Evolutionary conservation across 2,888 invertebrate species (phyloP).

Genomic region (Epistrophe eligans): DNA sequence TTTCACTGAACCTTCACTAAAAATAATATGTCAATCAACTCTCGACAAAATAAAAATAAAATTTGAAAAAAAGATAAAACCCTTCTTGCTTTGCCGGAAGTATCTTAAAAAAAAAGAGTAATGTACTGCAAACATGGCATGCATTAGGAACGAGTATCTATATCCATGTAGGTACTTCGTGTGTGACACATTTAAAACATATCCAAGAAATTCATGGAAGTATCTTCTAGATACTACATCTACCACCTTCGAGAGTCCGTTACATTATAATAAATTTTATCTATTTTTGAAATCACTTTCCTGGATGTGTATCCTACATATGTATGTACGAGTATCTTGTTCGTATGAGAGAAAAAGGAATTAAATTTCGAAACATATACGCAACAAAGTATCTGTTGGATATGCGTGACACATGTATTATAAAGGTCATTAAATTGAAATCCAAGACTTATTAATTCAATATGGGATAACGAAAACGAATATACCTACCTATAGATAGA

Average conservation of each 20-base stretch:
- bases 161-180: not conserved
- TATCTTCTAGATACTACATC: not conserved
- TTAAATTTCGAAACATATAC: conserved; percentile 51
- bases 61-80: not conserved
- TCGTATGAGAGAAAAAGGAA: conserved; percentile 24
- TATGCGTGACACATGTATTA: conserved; percentile 28
- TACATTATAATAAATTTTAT: conserved; percentile 1
- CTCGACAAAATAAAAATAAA: conserved; percentile 18
- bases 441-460: conserved; percentile 20
- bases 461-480: not conserved
- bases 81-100: conserved; percentile 56
- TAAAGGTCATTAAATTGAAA: conserved; percentile 64
- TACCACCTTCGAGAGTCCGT: conserved; percentile 52
- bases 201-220: conserved; percentile 53
- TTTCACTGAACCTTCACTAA: conserved; percentile 61
- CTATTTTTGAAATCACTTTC: conserved; percentile 61
- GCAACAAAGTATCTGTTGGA: conserved; percentile 20
- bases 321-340: conserved; percentile 1
- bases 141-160: not conserved
- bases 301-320: conserved; percentile 26
- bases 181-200: conserved; percentile 44
- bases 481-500: too few relatives aligned
- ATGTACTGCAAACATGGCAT: conserved; percentile 28
- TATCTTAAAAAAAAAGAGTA: conserved; percentile 33
- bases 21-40: conserved; percentile 56